Base-by-base conservation (phyloP, 1,140 invertebrate genomes). In the Zophobas morio region DNA sequence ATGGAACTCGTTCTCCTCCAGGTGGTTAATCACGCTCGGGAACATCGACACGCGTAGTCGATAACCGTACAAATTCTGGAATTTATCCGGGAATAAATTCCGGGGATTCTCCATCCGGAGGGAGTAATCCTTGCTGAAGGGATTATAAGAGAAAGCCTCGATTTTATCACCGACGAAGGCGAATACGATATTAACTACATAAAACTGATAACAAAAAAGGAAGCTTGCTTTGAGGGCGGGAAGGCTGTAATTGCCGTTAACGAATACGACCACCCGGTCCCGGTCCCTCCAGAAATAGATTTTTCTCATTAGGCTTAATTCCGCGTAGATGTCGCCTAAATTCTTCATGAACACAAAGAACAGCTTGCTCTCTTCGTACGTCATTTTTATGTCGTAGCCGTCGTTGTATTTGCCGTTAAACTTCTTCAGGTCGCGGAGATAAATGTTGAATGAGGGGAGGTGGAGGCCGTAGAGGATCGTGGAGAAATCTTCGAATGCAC, bases 201-300 rank as follows among this genome's bases (percentile, higher is more conserved):
- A 73, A 39, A 37, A 56, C 6, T 73, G 35, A 20, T 54, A 73
- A 37, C 71, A 73, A 8, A 40, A 37, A 6, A n/a, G 2, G 35
- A 73, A 73, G 6, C 5, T 53, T 2, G 1, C 4, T 73, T 56
- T 53, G 36, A 51, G n/a, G 42, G 4, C 6, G 20, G 5, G 1
- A 6, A 39, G 35, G n/a, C 32, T n/a, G 71, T 35, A 53, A 6
- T 39, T 42, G 36, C 56, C 49, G 3, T 56, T 42, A 37, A 73
- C 35, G 0, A 73, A 39, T 2, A 73, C 49, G n/a, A 73, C 35
- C 20, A 73, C n/a, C 56, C 36, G 39, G 36, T 73, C 71, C 32
- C 71, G 3, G 33, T 73, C 71, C 6, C 53, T 35, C 71, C 71
- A 73, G 40, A 73, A 73, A 40, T 73, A 56, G n/a, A 73, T 73